Percentiles rank a stretch among this genome's conserved stretches.
Evolutionary conservation across 2,888 invertebrate species (phyloP).

Genomic region (Bembecia ichneumoniformis): DNA sequence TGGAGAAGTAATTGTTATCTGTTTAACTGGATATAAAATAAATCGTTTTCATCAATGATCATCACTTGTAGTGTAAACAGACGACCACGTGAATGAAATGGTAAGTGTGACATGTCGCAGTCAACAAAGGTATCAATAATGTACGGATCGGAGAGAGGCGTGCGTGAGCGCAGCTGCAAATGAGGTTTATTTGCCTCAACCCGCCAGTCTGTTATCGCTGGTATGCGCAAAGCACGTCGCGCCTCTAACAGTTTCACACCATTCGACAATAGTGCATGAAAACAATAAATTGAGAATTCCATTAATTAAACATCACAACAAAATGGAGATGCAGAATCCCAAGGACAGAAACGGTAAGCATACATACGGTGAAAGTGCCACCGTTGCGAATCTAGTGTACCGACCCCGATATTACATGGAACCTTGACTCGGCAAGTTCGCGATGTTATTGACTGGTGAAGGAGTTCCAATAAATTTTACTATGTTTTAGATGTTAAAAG

Average conservation of each 20-base stretch:
- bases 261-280: constrained; percentile 12
- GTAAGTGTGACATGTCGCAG: constrained; percentile 2
- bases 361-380: constrained; percentile 25
- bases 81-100: too few species aligned
- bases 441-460: constrained; percentile 12
- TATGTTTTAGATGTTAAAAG: too few species aligned
- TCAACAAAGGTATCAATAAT: constrained; percentile 2
- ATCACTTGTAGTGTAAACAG: too few species aligned
- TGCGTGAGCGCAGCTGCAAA: constrained; percentile 23
- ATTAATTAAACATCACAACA: constrained; percentile 10
- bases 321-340: constrained; percentile 36
- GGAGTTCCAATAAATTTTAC: constrained; percentile 4
- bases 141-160: constrained; percentile 13
- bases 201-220: constrained; percentile 6
- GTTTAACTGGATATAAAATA: too few species aligned
- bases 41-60: too few species aligned
- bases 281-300: constrained; percentile 10
- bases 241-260: constrained; percentile 7
- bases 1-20: too few species aligned
- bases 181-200: constrained; percentile 6
- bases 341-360: constrained; percentile 27
- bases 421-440: constrained; percentile 8
- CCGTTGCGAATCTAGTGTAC: constrained; percentile 8
- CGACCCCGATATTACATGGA: constrained; percentile 17
- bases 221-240: neutral